Evolutionary conservation across 1,140 invertebrate genomes (phyloP), one percentile per base, ranked within the genome.

Genomic region (Saccostrea echinata): DNA sequence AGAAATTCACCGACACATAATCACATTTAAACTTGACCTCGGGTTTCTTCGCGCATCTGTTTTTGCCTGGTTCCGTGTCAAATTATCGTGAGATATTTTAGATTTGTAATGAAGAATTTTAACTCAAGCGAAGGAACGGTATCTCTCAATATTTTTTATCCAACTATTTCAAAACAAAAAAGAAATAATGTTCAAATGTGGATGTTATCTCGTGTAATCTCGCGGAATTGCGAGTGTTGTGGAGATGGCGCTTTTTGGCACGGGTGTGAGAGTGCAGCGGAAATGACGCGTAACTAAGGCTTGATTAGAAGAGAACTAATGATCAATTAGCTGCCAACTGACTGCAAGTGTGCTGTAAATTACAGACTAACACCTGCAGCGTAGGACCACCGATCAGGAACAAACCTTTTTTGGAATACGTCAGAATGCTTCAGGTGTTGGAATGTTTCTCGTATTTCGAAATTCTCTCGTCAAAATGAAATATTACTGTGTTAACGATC

Each of bases 251-350:
- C 30, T 84, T 84, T 84, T 84, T 84, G 83, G 83, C 83, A 84
- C 83, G 83, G 83, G 83, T 84, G 83, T 84, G 83, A 84, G 83
- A 84, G 83, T 84, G 52, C 83, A 84, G 83, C 43, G 52, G 83
- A 84, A 84, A 84, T 84, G 83, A 53, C 83, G 83, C 83, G 83
- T 53, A 61, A 84, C 83, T 55, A 61, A 51, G 52, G 52, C 83
- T 84, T 84, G 83, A 57, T 84, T 84, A 53, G n/a, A 53, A 61
- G 53, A 35, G 55, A 84, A 27, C 83, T 84, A 84, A 84, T 84
- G 83, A 84, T 84, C 83, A 84, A 84, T 84, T 84, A 84, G 83
- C 83, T 84, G 83, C 52, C 83, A 84, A 84, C 83, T 84, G 43
- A 57, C 43, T 55, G 30, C 51, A 57, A 84, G 52, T 84, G 43